Conservation (phyloP, 2,797 vertebrate species). For the Galaxias olidus region DNA sequence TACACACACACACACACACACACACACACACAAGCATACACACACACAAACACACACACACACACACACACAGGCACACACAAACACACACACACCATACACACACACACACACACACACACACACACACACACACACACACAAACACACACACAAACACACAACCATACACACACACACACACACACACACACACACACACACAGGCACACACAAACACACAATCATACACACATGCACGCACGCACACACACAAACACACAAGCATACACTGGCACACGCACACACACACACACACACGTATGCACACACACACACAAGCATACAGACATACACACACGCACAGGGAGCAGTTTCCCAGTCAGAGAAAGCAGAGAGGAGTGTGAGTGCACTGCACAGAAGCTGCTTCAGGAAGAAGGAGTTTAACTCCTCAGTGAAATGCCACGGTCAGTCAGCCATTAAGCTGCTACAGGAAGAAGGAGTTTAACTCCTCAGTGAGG, state of each 20-base stretch:
- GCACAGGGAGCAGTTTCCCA: background rate
- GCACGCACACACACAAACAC: background rate
- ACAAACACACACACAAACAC: slow-evolving; percentile 3
- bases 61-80: background rate
- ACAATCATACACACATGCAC: background rate
- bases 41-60: slow-evolving; percentile 13
- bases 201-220: no score
- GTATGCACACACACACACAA: slow-evolving; percentile 14
- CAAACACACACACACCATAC: background rate
- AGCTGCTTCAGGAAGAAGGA: no score
- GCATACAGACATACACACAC: no score
- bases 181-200: background rate
- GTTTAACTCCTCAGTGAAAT: no score
- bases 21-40: slow-evolving; percentile 10
- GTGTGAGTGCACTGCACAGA: no score
- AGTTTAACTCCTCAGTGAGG: no score
- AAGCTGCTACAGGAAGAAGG: no score
- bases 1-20: slow-evolving; percentile 10
- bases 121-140: background rate
- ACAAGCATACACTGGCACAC: background rate
- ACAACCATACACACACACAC: background rate
- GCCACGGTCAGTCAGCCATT: no score
- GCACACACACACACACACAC: slow-evolving; percentile 2
- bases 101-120: background rate
- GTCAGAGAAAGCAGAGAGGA: no score